A percentile compares a stretch with the other conserved stretches of the same genome.
Conservation (phyloP, 2,113 vertebrate species). For the Dicaeum eximium region DNA sequence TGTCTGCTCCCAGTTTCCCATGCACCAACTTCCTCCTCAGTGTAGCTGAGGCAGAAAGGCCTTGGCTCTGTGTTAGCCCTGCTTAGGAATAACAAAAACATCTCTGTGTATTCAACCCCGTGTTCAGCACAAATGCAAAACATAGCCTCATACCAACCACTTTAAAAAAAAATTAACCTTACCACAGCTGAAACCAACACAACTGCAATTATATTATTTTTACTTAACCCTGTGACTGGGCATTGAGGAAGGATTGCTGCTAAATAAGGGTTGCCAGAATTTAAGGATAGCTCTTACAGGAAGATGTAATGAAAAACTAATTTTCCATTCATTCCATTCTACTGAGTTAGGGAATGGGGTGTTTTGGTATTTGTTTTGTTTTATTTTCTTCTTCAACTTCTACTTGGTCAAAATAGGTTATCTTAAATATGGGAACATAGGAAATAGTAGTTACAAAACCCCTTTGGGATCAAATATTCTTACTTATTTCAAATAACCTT, state of each 20-base stretch:
- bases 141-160: neutral
- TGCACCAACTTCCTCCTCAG: neutral
- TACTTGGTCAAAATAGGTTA: neutral
- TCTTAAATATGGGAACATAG: neutral
- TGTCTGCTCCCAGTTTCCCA: fast-evolving
- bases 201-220: neutral
- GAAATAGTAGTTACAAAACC: neutral
- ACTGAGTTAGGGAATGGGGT: neutral
- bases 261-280: neutral
- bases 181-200: neutral
- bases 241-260: neutral
- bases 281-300: neutral
- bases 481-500: neutral
- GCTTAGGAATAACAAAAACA: neutral
- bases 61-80: neutral
- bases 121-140: neutral
- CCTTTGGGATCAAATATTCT: neutral
- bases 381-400: neutral
- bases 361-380: neutral
- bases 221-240: neutral
- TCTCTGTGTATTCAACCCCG: neutral
- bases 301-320: neutral
- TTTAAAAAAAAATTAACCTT: neutral
- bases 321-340: neutral
- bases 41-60: neutral